A percentile compares a stretch with the other conserved stretches of the same genome.
Conservation (phyloP, 1,140 invertebrate genomes). For the Drosophila sturtevanti region DNA sequence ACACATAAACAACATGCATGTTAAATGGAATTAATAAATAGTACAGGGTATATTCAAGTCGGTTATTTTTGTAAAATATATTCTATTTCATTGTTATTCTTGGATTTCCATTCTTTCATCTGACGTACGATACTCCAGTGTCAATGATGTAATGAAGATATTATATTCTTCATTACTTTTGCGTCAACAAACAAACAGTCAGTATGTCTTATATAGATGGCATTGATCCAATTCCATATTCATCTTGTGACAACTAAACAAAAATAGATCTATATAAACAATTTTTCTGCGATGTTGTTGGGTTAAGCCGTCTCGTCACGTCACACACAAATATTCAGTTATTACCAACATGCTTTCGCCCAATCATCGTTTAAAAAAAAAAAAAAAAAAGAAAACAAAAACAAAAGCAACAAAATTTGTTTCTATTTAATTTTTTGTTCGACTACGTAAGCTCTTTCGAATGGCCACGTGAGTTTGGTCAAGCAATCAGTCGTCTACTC, state of each 20-base stretch:
- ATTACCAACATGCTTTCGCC: not conserved
- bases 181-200: not conserved
- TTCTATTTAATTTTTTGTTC: not conserved
- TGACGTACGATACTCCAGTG: not conserved
- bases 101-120: not conserved
- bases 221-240: constrained; percentile 4
- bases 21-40: too few species aligned
- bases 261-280: not conserved
- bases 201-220: not conserved
- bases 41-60: too few species aligned
- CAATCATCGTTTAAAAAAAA: not conserved
- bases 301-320: not conserved
- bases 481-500: not conserved
- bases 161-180: not conserved
- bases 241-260: not conserved
- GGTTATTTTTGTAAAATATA: too few species aligned
- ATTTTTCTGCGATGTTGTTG: not conserved
- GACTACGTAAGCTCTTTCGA: constrained; percentile 1
- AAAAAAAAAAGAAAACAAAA: too few species aligned
- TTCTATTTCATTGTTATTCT: too few species aligned
- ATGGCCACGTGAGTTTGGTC: not conserved
- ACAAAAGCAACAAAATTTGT: too few species aligned
- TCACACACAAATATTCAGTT: not conserved
- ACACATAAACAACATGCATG: too few species aligned
- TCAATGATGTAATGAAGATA: not conserved